Base-by-base conservation (phyloP, 2,113 vertebrate species). In the Pelobates fuscus region DNA sequence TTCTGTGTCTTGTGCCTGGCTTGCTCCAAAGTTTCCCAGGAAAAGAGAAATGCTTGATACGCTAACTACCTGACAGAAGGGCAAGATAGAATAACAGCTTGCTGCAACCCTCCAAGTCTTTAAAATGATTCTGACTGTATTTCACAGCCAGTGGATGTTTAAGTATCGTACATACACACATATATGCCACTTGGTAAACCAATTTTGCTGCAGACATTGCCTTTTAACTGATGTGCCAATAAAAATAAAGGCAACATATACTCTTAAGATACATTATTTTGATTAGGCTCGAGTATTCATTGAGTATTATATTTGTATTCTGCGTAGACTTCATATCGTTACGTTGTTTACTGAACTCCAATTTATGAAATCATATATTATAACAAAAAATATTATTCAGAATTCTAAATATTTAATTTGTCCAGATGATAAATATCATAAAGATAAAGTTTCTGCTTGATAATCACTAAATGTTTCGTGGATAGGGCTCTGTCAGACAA, bases 401-500 rank as follows among this genome's bases (percentile, higher is more conserved):
- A 7, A 41, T 41, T 41, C 7, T 41, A 41, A 41, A 41, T 41
- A 41, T 7, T 7, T 41, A 41, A 8, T 41, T 41, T 41, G 7
- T 41, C 14, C 7, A 41, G 1, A 41, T 41, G 37, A 41, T 41
- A 41, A 12, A 41, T 7, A 41, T 7, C 37, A 7, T 12, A 41
- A 41, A 41, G 37, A 41, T 7, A 41, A 41, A 41, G 37, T 81
- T 63, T 84, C 81, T 80, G 86, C 1, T 6, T 77, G 80, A 87
- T 81, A 81, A 82, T 87, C 88, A 88, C 84, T 86, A 89, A 17
- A 84, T 86, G 87, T 90, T 89, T 91, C 90, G 87, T 90, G 91
- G 92, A 92, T 93, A 90, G 91, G 83, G 87, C 86, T 82, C 79
- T 81, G 82, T 61, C 80, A 84, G 88, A 96, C 94, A 95, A 94